Evolutionary conservation across 53 echinoderm and acorn worm species (phyloP).

Genomic region (Crossaster papposus): DNA sequence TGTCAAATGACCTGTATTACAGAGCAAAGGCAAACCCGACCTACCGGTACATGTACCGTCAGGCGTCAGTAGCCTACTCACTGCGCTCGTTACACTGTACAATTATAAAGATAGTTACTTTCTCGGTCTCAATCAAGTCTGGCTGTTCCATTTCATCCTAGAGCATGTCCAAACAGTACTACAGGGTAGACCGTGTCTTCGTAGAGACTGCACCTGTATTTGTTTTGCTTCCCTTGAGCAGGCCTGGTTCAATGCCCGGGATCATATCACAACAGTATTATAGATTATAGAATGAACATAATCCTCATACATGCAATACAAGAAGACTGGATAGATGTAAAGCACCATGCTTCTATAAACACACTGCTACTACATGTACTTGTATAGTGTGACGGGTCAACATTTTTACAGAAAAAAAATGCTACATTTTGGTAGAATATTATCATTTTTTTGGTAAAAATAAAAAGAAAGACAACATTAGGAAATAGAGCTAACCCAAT

Average conservation of each 20-base stretch:
- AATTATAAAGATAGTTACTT: neutral
- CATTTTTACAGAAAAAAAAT: neutral
- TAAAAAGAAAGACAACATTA: no score
- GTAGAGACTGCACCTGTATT: neutral
- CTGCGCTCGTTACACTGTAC: no score
- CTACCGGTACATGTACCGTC: no score
- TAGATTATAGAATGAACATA: neutral
- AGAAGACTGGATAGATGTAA: neutral
- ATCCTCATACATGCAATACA: neutral
- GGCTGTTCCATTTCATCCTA: neutral
- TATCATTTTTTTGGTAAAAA: no score
- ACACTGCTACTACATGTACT: neutral
- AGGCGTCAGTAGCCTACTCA: no score
- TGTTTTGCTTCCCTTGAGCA: neutral
- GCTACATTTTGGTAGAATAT: neutral
- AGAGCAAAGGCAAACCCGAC: no score
- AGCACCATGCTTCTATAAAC: neutral
- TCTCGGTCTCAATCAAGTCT: neutral
- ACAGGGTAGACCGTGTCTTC: neutral
- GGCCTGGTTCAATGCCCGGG: slow-evolving; percentile 39
- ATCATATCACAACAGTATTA: neutral
- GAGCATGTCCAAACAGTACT: neutral
- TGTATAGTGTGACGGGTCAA: neutral
- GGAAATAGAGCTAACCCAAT: no score
- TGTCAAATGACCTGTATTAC: no score